A percentile compares a stretch with the other conserved stretches of the same genome.
Conservation (phyloP, 2,113 vertebrate genomes). For the Gnathonemus longibarbis region DNA sequence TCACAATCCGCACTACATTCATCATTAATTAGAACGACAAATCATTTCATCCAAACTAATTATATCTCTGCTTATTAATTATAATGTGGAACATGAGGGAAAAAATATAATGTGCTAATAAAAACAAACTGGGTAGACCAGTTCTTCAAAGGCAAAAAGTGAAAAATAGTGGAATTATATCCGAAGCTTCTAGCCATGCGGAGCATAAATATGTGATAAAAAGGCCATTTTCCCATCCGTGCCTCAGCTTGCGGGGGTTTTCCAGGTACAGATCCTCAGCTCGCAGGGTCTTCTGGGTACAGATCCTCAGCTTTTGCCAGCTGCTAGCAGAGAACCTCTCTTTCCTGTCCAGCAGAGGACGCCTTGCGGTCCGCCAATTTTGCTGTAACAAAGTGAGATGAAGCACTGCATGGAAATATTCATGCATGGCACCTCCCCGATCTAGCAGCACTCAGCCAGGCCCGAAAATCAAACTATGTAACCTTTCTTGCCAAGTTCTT, state of each 20-base stretch:
- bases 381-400: conserved; percentile 55
- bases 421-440: conserved; percentile 20
- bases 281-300: neutral
- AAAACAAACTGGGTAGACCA: neutral
- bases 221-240: neutral
- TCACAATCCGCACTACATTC: neutral
- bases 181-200: neutral
- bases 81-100: neutral
- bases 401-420: conserved; percentile 57
- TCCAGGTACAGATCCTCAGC: neutral
- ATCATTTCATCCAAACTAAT: conserved; percentile 22
- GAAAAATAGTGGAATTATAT: neutral
- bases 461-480: neutral
- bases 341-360: conserved; percentile 25
- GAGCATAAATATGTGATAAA: neutral
- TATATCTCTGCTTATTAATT: conserved; percentile 21
- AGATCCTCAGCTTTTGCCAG: conserved; percentile 23
- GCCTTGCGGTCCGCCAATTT: neutral
- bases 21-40: conserved; percentile 22
- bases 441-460: neutral
- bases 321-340: conserved; percentile 25
- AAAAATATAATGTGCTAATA: conserved; percentile 5
- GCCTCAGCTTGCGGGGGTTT: no score
- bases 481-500: neutral
- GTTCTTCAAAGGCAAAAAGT: neutral